phyloP scores from a whole-genome alignment of 2,113 vertebrate genomes.

The Gymnobelideus leadbeateri region DNA sequence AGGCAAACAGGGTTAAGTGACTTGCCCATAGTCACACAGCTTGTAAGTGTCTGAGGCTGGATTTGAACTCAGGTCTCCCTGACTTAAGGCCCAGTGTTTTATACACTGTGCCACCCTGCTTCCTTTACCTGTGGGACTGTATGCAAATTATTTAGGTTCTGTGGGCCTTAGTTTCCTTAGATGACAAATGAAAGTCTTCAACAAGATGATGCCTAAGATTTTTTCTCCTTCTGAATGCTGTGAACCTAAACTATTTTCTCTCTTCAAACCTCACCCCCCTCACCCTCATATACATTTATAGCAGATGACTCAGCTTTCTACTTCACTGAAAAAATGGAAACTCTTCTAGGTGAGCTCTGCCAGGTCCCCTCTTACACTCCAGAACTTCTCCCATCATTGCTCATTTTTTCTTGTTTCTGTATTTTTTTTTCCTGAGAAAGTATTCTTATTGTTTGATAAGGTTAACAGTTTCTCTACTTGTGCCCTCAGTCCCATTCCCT shows the following conservation, averaged over 20 bases:
- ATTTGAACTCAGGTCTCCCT: background rate
- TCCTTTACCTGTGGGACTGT: background rate
- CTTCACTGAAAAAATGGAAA: background rate
- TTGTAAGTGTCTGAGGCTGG: background rate
- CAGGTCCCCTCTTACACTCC: background rate
- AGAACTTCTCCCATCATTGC: background rate
- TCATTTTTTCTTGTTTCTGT: background rate
- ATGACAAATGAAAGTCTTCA: background rate
- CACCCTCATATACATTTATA: slow-evolving; percentile 4
- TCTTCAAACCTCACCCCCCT: background rate
- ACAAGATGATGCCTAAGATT: background rate
- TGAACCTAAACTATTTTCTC: background rate
- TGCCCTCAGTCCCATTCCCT: background rate
- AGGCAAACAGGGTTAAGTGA: background rate
- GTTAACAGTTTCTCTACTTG: background rate
- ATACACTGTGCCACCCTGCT: background rate
- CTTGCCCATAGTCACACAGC: background rate
- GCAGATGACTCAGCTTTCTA: background rate
- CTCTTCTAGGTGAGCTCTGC: background rate
- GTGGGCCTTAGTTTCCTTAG: background rate
- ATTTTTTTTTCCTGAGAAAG: background rate
- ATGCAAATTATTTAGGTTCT: background rate
- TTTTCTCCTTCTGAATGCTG: background rate
- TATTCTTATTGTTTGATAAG: background rate
- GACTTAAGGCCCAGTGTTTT: background rate